phyloP scores from a whole-genome alignment of 1,140 invertebrate genomes.

The Pemphigus obesinymphae region DNA sequence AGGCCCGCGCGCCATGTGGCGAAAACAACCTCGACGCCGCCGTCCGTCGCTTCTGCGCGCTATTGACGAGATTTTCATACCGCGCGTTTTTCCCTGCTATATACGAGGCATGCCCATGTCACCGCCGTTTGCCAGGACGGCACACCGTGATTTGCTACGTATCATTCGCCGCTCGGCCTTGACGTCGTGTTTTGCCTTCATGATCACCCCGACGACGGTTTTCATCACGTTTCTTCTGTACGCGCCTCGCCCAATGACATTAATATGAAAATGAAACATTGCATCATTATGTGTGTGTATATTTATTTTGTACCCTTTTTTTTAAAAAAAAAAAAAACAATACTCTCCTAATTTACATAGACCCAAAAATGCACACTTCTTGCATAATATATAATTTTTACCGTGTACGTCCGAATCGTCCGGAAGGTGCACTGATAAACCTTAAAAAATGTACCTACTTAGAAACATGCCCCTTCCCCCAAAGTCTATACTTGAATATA shows the following conservation, averaged over 20 bases:
- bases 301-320: neutral
- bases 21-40: neutral
- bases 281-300: neutral
- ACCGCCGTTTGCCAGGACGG: neutral
- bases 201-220: slow-evolving; percentile 15
- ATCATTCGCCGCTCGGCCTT: neutral
- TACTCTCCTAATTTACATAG: neutral
- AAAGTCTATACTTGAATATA: no score
- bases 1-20: neutral
- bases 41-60: neutral
- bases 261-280: slow-evolving; percentile 18
- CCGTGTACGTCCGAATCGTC: neutral
- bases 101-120: neutral
- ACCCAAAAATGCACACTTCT: neutral
- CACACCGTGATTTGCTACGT: no score
- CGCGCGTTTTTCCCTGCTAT: slow-evolving; percentile 3
- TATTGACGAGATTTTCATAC: neutral
- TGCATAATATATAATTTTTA: neutral
- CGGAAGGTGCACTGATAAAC: neutral
- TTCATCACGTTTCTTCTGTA: slow-evolving; percentile 22
- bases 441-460: neutral
- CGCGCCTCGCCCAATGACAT: slow-evolving; percentile 15
- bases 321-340: neutral
- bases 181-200: slow-evolving; percentile 23
- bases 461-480: no score